Percentiles rank a stretch among this genome's conserved stretches.
phyloP scores from a whole-genome alignment of 2,888 invertebrate species.

The Dione juno region DNA sequence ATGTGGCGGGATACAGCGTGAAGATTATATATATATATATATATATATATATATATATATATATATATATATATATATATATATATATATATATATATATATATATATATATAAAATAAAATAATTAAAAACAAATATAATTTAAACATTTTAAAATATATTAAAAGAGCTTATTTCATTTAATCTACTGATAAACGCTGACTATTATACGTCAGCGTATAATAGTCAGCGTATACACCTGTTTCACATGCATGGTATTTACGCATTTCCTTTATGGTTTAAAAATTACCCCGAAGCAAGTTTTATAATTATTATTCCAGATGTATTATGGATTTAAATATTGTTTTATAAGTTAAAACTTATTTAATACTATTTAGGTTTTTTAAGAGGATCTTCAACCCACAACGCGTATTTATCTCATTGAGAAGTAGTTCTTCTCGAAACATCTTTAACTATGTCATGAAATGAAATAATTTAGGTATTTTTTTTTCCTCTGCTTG shows the following conservation, averaged over 20 bases:
- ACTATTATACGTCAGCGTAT: too few relatives aligned
- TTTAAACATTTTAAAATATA: too few relatives aligned
- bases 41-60: too few relatives aligned
- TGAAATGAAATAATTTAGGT: not conserved
- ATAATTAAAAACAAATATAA: too few relatives aligned
- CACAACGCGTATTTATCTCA: too few relatives aligned
- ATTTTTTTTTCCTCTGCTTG: too few relatives aligned
- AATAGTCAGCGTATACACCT: not conserved
- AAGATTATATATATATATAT: too few relatives aligned
- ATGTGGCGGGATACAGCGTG: too few relatives aligned
- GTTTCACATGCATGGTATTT: not conserved
- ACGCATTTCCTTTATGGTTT: conserved; percentile 1
- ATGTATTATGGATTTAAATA: conserved; percentile 5
- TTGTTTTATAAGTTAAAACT: not conserved
- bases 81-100: too few relatives aligned
- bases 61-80: too few relatives aligned
- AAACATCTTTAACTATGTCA: not conserved
- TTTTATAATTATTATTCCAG: not conserved
- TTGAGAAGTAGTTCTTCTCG: too few relatives aligned
- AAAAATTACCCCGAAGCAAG: not conserved
- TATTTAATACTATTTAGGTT: not conserved
- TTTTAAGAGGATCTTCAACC: not conserved
- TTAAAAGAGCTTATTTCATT: not conserved
- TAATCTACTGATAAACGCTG: not conserved
- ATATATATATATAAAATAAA: too few relatives aligned